These are phyloP conservation scores for Borostomias antarcticus DNA, from an alignment of 2,797 vertebrate species.

Conservation along the genomic window DNA sequence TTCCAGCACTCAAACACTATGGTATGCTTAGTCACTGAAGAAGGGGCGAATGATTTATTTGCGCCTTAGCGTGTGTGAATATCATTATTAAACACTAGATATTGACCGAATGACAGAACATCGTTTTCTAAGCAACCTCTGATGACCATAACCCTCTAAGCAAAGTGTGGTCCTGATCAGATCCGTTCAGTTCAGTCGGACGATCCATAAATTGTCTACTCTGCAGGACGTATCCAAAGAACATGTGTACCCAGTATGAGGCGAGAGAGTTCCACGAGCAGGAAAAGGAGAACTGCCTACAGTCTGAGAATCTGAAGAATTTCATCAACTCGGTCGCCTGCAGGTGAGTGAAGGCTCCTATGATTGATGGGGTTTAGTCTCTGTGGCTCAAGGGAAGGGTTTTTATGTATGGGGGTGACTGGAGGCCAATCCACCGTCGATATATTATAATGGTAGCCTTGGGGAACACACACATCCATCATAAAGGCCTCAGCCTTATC, in stretches of 20 bases:
- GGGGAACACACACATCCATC: constrained; percentile 7
- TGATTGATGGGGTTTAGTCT: constrained; percentile 14
- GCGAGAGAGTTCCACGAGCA: constrained; percentile 77
- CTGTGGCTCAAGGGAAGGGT: not conserved
- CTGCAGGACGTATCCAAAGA: constrained; percentile 81
- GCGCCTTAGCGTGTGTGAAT: too few species aligned
- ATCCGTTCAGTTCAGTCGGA: too few species aligned
- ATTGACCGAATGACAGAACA: too few species aligned
- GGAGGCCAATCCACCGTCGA: constrained; percentile 18
- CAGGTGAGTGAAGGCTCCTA: constrained; percentile 71
- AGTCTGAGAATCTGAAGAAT: constrained; percentile 71
- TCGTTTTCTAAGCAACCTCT: too few species aligned
- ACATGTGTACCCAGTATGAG: constrained; percentile 80
- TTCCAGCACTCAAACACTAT: constrained; percentile 82
- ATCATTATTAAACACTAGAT: too few species aligned
- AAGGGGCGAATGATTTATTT: too few species aligned
- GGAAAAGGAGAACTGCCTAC: constrained; percentile 70
- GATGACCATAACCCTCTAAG: not conserved
- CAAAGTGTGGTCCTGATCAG: not conserved
- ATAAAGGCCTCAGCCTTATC: not conserved
- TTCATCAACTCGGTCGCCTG: constrained; percentile 73
- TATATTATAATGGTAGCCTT: constrained; percentile 4
- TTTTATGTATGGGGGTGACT: constrained; percentile 1
- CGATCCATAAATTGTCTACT: constrained; percentile 8
- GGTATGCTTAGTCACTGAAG: constrained; percentile 74